phyloP scores from a whole-genome alignment of 2,797 vertebrate species.

The Syngnathus rostellatus region DNA sequence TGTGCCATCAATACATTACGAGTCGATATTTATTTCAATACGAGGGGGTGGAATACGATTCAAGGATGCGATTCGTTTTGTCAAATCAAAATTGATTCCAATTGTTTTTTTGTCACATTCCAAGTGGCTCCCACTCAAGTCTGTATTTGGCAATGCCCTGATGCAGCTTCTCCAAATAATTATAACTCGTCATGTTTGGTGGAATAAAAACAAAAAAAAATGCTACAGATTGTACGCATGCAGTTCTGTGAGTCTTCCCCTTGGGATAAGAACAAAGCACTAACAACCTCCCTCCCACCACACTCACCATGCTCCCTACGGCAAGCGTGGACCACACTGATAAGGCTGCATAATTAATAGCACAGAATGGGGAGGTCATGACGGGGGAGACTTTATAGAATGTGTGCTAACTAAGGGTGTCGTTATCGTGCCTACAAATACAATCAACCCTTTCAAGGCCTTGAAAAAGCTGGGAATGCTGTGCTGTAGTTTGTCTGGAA shows the following conservation, averaged over 20 bases:
- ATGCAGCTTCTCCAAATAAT: conserved; percentile 6
- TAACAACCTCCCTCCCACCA: conserved; percentile 18
- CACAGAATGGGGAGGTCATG: conserved; percentile 27
- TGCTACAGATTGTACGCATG: conserved; percentile 2
- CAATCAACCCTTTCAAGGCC: conserved; percentile 19
- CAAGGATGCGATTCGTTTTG: too few relatives aligned
- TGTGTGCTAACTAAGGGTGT: conserved; percentile 14
- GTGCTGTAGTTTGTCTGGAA: not conserved
- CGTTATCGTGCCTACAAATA: conserved; percentile 21
- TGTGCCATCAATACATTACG: too few relatives aligned
- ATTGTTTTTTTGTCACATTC: too few relatives aligned
- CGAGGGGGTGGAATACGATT: too few relatives aligned
- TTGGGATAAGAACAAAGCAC: conserved; percentile 14
- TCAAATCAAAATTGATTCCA: too few relatives aligned
- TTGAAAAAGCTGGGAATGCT: not conserved
- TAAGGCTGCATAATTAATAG: conserved; percentile 63
- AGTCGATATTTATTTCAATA: too few relatives aligned
- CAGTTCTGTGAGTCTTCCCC: conserved; percentile 30
- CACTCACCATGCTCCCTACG: conserved; percentile 37
- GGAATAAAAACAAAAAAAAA: not conserved
- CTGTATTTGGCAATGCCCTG: conserved; percentile 19
- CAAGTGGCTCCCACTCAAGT: too few relatives aligned
- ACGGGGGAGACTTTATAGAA: conserved; percentile 45
- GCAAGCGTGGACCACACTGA: conserved; percentile 56
- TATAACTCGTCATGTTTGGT: too few relatives aligned